A percentile compares a stretch with the other conserved stretches of the same genome.
These are phyloP conservation scores for Ectemnius lituratus DNA, from an alignment of 2,888 invertebrate species.

Conservation along the genomic window DNA sequence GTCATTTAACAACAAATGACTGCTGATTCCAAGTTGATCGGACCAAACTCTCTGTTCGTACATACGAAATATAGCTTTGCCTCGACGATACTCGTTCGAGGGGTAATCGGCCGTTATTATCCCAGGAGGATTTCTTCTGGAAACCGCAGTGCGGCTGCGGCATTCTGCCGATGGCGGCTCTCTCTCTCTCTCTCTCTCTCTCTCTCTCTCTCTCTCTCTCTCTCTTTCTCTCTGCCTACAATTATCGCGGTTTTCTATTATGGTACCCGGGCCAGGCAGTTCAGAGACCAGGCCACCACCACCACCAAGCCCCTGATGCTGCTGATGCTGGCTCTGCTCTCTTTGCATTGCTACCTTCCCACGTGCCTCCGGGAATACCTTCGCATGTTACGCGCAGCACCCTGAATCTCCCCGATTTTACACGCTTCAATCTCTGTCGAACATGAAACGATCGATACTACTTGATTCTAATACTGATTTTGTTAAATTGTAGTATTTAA, in stretches of 20 bases:
- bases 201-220: background rate
- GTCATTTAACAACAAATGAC: too few relatives aligned
- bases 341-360: constrained; percentile 59
- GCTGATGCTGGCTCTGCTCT: constrained; percentile 44
- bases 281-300: constrained; percentile 52
- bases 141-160: constrained; percentile 35
- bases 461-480: too few relatives aligned
- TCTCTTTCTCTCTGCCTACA: constrained; percentile 57
- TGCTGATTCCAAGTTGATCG: too few relatives aligned
- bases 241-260: constrained; percentile 61
- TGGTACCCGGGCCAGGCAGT: constrained; percentile 54
- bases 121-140: constrained; percentile 26
- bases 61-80: background rate
- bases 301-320: too few relatives aligned
- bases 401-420: constrained; percentile 51
- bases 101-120: constrained; percentile 21
- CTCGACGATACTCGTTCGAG: background rate
- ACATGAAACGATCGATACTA: too few relatives aligned
- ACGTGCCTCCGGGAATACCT: constrained; percentile 59
- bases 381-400: constrained; percentile 37
- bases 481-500: too few relatives aligned
- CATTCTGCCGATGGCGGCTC: constrained; percentile 48
- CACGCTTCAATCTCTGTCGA: constrained; percentile 30
- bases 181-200: constrained; percentile 20
- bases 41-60: background rate